Conservation (phyloP, 1,140 invertebrate species). For the Heterodera carotae region DNA sequence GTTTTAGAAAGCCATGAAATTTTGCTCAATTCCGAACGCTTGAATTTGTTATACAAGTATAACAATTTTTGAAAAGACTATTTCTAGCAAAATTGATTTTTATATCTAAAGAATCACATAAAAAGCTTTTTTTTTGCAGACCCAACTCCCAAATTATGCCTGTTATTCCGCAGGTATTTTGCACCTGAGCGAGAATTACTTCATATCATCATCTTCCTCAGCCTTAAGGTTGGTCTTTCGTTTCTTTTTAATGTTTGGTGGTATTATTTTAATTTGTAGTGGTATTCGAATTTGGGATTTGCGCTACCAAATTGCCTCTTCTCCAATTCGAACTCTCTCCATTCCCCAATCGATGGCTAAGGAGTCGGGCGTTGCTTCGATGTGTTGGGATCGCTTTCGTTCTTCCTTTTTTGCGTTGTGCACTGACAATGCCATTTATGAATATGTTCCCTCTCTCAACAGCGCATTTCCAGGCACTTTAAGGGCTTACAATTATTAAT, state of each 20-base stretch:
- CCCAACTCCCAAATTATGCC: constrained; percentile 17
- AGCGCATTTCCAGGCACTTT: constrained; percentile 18
- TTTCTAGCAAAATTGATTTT: too few species aligned
- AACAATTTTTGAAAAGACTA: too few species aligned
- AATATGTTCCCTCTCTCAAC: constrained; percentile 34
- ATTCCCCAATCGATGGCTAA: constrained; percentile 31
- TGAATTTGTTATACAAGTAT: too few species aligned
- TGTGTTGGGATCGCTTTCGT: constrained; percentile 40
- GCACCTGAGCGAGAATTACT: constrained; percentile 37
- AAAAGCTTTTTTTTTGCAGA: too few species aligned
- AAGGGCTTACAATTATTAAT: neutral
- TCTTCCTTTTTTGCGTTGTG: constrained; percentile 39
- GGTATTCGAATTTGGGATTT: constrained; percentile 46
- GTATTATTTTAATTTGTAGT: constrained; percentile 32
- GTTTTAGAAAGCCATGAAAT: too few species aligned
- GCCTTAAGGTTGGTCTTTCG: constrained; percentile 28
- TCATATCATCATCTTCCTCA: constrained; percentile 37
- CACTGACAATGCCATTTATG: constrained; percentile 43
- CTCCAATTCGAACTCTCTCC: constrained; percentile 24
- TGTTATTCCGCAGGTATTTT: constrained; percentile 16
- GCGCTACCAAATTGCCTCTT: constrained; percentile 30
- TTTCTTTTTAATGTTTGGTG: constrained; percentile 27
- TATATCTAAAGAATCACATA: too few species aligned
- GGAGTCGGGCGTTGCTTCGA: constrained; percentile 35
- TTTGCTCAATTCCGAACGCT: too few species aligned